Evolutionary conservation across 2,888 invertebrate species (phyloP).

Genomic region (Arrhopalites spinosus): DNA sequence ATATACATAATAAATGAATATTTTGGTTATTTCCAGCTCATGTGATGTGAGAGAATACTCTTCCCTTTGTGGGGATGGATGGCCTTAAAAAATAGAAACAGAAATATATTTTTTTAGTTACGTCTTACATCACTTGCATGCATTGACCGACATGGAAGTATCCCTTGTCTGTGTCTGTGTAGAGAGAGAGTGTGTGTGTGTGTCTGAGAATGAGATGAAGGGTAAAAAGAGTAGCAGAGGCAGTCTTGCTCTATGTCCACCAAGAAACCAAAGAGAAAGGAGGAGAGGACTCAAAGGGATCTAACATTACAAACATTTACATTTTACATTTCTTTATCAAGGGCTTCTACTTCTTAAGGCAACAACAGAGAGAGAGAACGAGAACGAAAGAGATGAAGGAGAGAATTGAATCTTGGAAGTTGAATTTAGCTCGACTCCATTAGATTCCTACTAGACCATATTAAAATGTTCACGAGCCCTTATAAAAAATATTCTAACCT

Average conservation of each 20-base stretch:
- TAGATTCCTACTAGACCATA: not conserved
- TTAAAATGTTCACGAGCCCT: constrained; percentile 2
- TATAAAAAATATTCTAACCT: not conserved
- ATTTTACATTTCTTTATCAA: constrained; percentile 11
- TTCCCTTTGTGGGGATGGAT: too few relatives aligned
- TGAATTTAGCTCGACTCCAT: not conserved
- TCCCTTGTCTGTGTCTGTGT: too few relatives aligned
- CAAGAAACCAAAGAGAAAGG: not conserved
- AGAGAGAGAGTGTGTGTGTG: not conserved
- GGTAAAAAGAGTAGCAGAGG: too few relatives aligned
- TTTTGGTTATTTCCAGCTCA: constrained; percentile 8
- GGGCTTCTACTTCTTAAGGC: not conserved
- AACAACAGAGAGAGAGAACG: not conserved
- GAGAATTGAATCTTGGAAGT: not conserved
- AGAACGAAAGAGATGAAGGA: constrained; percentile 11
- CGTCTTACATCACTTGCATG: too few relatives aligned
- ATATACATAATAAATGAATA: constrained; percentile 20
- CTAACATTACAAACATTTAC: too few relatives aligned
- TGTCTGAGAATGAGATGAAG: not conserved
- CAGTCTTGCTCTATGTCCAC: too few relatives aligned
- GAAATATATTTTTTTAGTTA: not conserved
- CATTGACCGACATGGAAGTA: too few relatives aligned
- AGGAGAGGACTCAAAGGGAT: too few relatives aligned
- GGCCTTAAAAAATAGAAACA: not conserved
- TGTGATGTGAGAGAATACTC: too few relatives aligned